These are phyloP conservation scores for Chloropsis cyanopogon DNA, from an alignment of 2,113 vertebrate genomes.

Conservation along the genomic window DNA sequence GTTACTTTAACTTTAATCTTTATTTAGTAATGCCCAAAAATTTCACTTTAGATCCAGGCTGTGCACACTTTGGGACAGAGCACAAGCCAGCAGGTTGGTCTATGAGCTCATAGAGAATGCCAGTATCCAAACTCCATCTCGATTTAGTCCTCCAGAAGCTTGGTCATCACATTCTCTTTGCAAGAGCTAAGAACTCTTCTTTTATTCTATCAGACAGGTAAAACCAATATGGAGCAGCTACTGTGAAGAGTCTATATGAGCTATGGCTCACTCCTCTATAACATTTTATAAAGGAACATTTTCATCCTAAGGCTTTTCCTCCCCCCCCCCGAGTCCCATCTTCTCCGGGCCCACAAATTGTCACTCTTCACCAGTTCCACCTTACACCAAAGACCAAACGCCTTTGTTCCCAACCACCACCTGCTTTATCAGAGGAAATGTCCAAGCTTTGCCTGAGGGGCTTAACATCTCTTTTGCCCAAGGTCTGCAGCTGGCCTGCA, in stretches of 20 bases:
- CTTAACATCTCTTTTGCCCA: neutral
- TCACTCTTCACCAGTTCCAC: neutral
- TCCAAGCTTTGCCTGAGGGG: neutral
- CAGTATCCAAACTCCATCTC: neutral
- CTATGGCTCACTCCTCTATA: neutral
- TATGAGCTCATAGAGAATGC: neutral
- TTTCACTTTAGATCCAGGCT: neutral
- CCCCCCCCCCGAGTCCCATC: neutral
- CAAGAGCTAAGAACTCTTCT: neutral
- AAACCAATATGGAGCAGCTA: neutral
- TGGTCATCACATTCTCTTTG: neutral
- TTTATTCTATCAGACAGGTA: neutral
- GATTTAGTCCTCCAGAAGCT: neutral
- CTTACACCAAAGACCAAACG: neutral
- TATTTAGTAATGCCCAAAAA: neutral
- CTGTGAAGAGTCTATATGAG: neutral
- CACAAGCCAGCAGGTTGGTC: neutral
- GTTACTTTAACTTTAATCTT: neutral
- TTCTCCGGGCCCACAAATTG: neutral
- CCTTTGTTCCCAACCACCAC: neutral
- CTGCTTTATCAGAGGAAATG: neutral
- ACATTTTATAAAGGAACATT: neutral
- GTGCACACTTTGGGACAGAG: neutral
- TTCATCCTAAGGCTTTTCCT: neutral
- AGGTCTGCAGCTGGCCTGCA: constrained; percentile 8